Evolutionary conservation across 2,113 vertebrate species (phyloP).

Genomic region (Eretmochelys imbricata): DNA sequence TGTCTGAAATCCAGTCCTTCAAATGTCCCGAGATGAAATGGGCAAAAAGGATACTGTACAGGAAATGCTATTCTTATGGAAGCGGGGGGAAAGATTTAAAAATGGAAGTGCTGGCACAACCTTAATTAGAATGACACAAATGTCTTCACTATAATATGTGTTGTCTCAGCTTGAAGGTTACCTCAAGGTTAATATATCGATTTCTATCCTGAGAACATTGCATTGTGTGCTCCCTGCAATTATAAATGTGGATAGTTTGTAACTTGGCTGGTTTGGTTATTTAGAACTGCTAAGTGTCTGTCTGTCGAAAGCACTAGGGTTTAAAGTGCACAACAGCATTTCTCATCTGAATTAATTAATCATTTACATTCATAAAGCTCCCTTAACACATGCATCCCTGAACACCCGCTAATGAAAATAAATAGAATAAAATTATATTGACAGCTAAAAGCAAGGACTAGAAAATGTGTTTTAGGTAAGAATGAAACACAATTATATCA

Average conservation of each 20-base stretch:
- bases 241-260: neutral
- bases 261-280: neutral
- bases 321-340: neutral
- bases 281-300: neutral
- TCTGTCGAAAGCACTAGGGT: neutral
- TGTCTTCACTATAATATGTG: neutral
- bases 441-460: neutral
- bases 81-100: neutral
- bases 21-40: neutral
- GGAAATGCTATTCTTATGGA: neutral
- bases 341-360: neutral
- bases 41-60: neutral
- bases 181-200: neutral
- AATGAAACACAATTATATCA: neutral
- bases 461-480: neutral
- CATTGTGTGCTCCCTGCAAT: neutral
- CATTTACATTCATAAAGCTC: neutral
- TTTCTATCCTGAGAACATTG: neutral
- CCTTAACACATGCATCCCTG: neutral
- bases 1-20: neutral
- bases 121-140: neutral
- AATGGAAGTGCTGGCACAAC: neutral
- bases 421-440: neutral
- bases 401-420: neutral
- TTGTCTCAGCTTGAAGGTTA: neutral